Base-by-base conservation (phyloP, 2,797 vertebrate genomes). In the Telmatherina bonti region DNA sequence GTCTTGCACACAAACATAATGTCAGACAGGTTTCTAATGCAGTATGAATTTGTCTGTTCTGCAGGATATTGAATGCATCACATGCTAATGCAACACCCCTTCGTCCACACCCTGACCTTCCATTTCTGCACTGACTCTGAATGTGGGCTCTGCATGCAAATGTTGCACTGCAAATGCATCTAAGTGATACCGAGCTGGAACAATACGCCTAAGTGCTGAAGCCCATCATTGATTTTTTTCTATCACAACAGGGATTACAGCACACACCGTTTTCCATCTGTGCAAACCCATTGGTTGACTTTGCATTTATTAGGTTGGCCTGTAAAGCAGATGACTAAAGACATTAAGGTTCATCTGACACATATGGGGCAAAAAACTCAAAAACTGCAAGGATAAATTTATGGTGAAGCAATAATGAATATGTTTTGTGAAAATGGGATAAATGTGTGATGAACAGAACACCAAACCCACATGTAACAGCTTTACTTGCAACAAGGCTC, bases 151-250 rank as follows among this genome's bases (percentile, higher is more conserved):
- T 33, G 35, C 36, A 38, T 41, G 47, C 47, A 58, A 62, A 60
- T 35, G 70, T 29, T 45, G 35, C n/a, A n/a, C 12, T 68, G 27
- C 55, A 56, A 38, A 79, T 51, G 61, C 27, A 29, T 35, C 56
- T 22, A 27, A 43, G 26, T 22, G 29, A 78, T 67, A 52, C 29
- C 10, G 57, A 29, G 58, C 30, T 71, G 26, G 16, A 53, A 62
- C 41, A 70, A 65, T 9, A 66, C 58, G 31, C 18, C 65, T 67
- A 27, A 62, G 67, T 53, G 35, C 53, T 63, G 38, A 54, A 60
- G 29, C 55, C 64, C 31, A 56, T 62, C 53, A 49, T 60, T 55
- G n/a, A 53, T 45, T 62, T 58, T 54, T 61, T 58, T 54, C 31
- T 70, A 24, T 58, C 35, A 70, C 29, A 29, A 70, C 38, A 55